phyloP scores from a whole-genome alignment of 2,797 vertebrate species.

The Tokudaia tokunoshimensis region DNA sequence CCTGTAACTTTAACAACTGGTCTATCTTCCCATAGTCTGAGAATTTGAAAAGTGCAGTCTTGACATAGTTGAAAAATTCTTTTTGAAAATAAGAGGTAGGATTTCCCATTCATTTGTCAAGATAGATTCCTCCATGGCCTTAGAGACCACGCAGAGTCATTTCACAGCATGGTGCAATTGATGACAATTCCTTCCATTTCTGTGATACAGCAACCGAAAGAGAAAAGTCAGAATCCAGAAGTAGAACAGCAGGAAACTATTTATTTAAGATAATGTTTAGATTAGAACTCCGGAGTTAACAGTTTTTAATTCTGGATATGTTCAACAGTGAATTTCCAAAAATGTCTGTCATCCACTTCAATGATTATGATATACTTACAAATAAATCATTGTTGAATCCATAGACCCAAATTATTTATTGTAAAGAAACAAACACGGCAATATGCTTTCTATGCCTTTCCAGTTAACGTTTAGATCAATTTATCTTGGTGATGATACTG shows the following conservation, averaged over 20 bases:
- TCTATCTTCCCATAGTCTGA: background rate
- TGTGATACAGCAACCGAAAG: slow-evolving; percentile 16
- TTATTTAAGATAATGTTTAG: slow-evolving; percentile 54
- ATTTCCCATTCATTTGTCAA: slow-evolving; percentile 64
- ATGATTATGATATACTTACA: slow-evolving; percentile 77
- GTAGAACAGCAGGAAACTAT: slow-evolving; percentile 54
- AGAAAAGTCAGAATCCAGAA: slow-evolving; percentile 68
- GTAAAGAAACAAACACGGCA: slow-evolving; percentile 82
- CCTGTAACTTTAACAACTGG: slow-evolving; percentile 3
- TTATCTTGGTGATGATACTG: slow-evolving; percentile 83
- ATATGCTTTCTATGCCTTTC: slow-evolving; percentile 82
- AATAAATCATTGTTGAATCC: slow-evolving; percentile 80
- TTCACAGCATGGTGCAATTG: background rate
- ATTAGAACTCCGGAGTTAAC: slow-evolving; percentile 33
- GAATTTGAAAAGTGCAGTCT: slow-evolving; percentile 46
- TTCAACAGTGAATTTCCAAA: slow-evolving; percentile 60
- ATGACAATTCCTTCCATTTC: slow-evolving; percentile 20
- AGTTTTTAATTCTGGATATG: slow-evolving; percentile 67
- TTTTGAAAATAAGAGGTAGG: slow-evolving; percentile 10
- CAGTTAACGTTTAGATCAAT: slow-evolving; percentile 82
- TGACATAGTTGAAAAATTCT: background rate
- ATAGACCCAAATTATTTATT: slow-evolving; percentile 80
- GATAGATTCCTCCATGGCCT: slow-evolving; percentile 39
- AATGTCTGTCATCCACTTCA: slow-evolving; percentile 74
- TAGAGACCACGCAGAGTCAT: background rate